Evolutionary conservation across 2,888 invertebrate genomes (phyloP).

Genomic region (Aradus depressus): DNA sequence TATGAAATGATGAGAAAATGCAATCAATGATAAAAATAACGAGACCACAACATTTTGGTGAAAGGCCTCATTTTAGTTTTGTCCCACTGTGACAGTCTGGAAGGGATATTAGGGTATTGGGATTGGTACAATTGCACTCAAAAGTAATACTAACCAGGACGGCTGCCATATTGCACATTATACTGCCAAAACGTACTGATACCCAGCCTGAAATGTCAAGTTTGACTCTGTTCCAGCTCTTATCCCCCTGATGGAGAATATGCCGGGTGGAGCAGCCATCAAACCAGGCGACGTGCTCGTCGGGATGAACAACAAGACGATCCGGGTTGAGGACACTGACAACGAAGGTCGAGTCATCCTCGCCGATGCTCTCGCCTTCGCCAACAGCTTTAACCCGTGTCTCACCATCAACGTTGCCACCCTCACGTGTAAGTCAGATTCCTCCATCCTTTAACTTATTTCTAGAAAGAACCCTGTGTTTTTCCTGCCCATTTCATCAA

Average conservation of each 20-base stretch:
- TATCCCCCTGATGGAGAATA: slow-evolving; percentile 55
- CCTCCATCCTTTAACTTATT: not conserved
- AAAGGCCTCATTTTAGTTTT: too few species aligned
- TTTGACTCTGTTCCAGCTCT: slow-evolving; percentile 40
- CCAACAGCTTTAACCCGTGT: slow-evolving; percentile 46
- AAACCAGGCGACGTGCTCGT: slow-evolving; percentile 57
- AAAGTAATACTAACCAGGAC: too few species aligned
- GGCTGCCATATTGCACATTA: too few species aligned
- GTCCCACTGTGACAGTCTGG: too few species aligned
- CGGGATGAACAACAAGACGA: slow-evolving; percentile 56
- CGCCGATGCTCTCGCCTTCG: slow-evolving; percentile 55
- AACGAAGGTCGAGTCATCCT: slow-evolving; percentile 58
- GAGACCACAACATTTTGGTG: too few species aligned
- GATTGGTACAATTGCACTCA: too few species aligned
- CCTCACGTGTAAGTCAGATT: slow-evolving; percentile 42
- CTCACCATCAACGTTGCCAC: slow-evolving; percentile 54
- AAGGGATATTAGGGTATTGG: too few species aligned
- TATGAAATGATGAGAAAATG: too few species aligned
- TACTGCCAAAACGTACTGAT: too few species aligned
- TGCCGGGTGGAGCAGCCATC: slow-evolving; percentile 52
- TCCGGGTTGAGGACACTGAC: slow-evolving; percentile 59
- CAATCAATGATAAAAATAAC: too few species aligned
- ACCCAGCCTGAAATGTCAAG: too few species aligned
- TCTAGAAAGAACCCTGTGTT: not conserved
- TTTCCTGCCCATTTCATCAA: too few species aligned